These are phyloP conservation scores for Eulemur mongoz DNA, from an alignment of 2,797 vertebrate species.

Conservation along the genomic window DNA sequence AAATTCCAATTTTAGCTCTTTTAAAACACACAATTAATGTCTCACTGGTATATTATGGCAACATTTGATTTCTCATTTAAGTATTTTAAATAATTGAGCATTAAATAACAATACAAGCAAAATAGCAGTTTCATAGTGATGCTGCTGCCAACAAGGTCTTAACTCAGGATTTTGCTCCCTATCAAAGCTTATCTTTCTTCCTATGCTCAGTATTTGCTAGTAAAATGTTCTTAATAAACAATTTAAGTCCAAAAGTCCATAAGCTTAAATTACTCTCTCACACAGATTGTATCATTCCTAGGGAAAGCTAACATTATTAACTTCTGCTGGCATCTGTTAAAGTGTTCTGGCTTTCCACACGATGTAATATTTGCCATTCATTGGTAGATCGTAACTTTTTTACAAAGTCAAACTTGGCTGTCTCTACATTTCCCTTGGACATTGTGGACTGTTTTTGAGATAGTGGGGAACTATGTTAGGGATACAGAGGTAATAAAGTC, in stretches of 20 bases:
- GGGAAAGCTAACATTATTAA: conserved; percentile 17
- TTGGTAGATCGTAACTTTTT: conserved; percentile 14
- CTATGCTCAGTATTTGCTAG: not conserved
- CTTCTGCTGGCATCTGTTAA: not conserved
- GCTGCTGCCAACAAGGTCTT: conserved; percentile 3
- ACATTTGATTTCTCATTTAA: conserved; percentile 34
- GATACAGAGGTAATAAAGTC: not conserved
- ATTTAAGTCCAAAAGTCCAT: not conserved
- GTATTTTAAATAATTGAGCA: conserved; percentile 60
- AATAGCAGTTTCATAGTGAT: conserved; percentile 19
- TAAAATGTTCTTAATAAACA: conserved; percentile 35
- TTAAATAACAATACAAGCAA: conserved; percentile 66
- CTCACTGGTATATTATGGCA: not conserved
- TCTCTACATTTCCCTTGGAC: not conserved
- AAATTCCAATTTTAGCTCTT: conserved; percentile 50
- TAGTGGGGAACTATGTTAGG: not conserved
- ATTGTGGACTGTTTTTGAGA: not conserved
- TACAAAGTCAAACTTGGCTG: not conserved
- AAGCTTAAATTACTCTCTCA: conserved; percentile 35
- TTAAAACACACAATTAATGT: conserved; percentile 48
- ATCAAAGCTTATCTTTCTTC: conserved; percentile 7
- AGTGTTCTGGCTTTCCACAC: not conserved
- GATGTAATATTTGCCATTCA: not conserved
- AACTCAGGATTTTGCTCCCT: not conserved
- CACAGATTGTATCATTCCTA: conserved; percentile 14